Evolutionary conservation across 2,888 invertebrate genomes (phyloP).

Genomic region (Rhorus exstirpatorius): DNA sequence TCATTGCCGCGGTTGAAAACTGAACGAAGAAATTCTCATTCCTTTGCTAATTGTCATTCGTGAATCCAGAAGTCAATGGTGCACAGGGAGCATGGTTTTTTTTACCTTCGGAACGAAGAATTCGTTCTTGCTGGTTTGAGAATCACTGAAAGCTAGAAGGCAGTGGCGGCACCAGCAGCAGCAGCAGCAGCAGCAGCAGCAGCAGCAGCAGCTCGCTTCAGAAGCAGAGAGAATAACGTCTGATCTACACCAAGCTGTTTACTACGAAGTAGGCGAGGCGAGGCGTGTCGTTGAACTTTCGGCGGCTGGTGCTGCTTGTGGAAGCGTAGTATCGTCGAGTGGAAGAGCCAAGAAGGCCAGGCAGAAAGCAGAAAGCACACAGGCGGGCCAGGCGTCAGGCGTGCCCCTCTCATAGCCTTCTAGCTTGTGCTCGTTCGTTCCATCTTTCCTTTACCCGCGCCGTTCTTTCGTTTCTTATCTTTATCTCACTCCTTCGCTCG

Average conservation of each 20-base stretch:
- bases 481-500: slow-evolving; percentile 71
- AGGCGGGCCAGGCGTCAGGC: slow-evolving; percentile 76
- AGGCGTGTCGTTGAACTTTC: slow-evolving; percentile 85
- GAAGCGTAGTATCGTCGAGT: slow-evolving; percentile 61
- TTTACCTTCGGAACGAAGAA: slow-evolving; percentile 2
- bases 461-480: slow-evolving; percentile 62
- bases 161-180: slow-evolving; percentile 64
- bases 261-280: slow-evolving; percentile 84
- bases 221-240: slow-evolving; percentile 78
- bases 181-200: slow-evolving; percentile 65
- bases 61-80: background rate
- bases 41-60: background rate
- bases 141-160: slow-evolving; percentile 70
- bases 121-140: slow-evolving; percentile 51
- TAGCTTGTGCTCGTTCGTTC: slow-evolving; percentile 65
- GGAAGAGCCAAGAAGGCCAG: slow-evolving; percentile 75
- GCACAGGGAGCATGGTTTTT: background rate
- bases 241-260: slow-evolving; percentile 84
- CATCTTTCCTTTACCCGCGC: slow-evolving; percentile 56
- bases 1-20: background rate
- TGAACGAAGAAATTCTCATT: background rate
- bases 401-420: slow-evolving; percentile 71
- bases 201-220: slow-evolving; percentile 67
- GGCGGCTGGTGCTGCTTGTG: slow-evolving; percentile 68
- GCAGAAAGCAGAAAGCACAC: slow-evolving; percentile 72